Conservation (phyloP, 2,888 invertebrate genomes). For the Prosopocoilus inquinatus region DNA sequence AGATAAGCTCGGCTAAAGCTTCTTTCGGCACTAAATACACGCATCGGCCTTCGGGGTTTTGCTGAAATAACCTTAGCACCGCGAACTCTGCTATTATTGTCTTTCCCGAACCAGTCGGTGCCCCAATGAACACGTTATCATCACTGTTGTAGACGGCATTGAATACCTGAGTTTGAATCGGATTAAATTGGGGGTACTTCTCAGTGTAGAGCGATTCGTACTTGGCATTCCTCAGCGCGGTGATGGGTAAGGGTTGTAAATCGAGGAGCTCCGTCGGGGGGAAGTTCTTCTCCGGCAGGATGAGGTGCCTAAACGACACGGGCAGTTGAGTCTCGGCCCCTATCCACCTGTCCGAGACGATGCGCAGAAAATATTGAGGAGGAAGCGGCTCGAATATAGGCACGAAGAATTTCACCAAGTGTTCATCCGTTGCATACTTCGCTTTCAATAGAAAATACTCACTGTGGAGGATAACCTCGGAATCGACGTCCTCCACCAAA, state of each 20-base stretch:
- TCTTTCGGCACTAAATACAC: conserved; percentile 94
- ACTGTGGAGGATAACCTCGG: conserved; percentile 90
- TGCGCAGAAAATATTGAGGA: conserved; percentile 94
- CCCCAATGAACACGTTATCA: conserved; percentile 96
- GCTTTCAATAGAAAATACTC: conserved; percentile 91
- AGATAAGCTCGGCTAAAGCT: conserved; percentile 84
- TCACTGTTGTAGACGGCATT: conserved; percentile 98
- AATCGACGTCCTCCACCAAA: conserved; percentile 83
- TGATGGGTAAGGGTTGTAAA: conserved; percentile 92
- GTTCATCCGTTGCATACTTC: conserved; percentile 92
- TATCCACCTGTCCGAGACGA: conserved; percentile 89
- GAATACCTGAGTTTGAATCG: conserved; percentile 98
- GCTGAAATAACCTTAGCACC: conserved; percentile 79
- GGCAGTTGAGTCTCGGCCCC: conserved; percentile 95
- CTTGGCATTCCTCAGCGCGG: conserved; percentile 82
- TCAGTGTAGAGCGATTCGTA: conserved; percentile 85
- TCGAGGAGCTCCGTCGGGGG: conserved; percentile 97
- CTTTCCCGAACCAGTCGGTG: conserved; percentile 89
- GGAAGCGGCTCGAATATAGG: conserved; percentile 98
- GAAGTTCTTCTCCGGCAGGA: conserved; percentile 96
- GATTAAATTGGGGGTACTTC: conserved; percentile 92
- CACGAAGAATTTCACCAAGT: conserved; percentile 95
- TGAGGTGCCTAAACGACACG: conserved; percentile 94
- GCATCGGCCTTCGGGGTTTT: conserved; percentile 74
- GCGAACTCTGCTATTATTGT: conserved; percentile 96